Base-by-base conservation (phyloP, 2,888 invertebrate genomes). In the Tridacna gigas region DNA sequence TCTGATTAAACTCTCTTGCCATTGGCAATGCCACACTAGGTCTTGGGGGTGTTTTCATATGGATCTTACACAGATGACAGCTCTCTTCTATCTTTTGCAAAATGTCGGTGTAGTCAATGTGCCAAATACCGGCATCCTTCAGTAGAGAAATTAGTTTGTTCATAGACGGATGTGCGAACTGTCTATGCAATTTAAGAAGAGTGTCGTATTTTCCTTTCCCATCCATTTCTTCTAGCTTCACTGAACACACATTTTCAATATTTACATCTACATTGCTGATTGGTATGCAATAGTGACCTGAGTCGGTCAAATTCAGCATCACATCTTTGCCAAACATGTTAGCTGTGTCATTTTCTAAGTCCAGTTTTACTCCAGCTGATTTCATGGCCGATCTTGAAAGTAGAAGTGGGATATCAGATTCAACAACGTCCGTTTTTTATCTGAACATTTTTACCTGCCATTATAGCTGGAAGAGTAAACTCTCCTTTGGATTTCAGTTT, bases 131-230 rank as follows among this genome's bases (percentile, higher is more conserved):
- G 45, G 78, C 78, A 75, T 82, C 79, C 37, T 84, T 79, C 45
- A 82, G 47, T 47, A 82, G 37, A 48, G 74, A 79, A 28, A 75
- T 45, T 20, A 74, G 63, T 22, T 74, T 28, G 56, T 79, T 76
- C 56, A 73, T 71, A 69, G 84, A 47, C 15, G 88, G 86, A 63
- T 88, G 87, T 26, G 80, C 87, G 80, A 87, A 87, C 47, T 88
- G 88, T 45, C 88, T 61, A 48, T 88, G 86, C 28, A 85, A 47
- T 66, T 84, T 84, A 37, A 83, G 22, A 7, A 84, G 65, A 25
- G 77, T 80, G 60, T 11, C 7, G 25, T 80, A n/a, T 45, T 74
- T 66, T 45, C 77, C 63, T 61, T 74, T 45, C n/a, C 51, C n/a
- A 48, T 56, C 47, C 73, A 77, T n/a, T 12, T 82, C 73, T 47